Conservation (phyloP, 2,113 vertebrate genomes). For the Vicugna pacos region DNA sequence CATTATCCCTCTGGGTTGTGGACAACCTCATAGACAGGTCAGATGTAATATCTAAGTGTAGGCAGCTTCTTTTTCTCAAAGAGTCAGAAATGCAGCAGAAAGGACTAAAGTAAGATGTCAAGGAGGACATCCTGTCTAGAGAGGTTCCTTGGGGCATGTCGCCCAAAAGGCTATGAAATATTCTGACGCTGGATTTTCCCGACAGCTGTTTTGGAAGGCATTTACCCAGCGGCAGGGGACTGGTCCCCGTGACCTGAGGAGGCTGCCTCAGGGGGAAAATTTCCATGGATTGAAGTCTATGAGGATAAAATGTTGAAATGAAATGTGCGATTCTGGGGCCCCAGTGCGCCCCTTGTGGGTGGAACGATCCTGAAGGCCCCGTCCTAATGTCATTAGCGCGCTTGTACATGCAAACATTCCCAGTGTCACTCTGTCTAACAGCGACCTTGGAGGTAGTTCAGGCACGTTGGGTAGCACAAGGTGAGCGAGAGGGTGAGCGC, state of each 20-base stretch:
- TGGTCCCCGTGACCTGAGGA: not conserved
- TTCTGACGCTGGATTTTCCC: not conserved
- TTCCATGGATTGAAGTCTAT: not conserved
- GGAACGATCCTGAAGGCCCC: not conserved
- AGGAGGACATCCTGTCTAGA: not conserved
- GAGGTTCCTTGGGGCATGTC: not conserved
- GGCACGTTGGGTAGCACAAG: constrained; percentile 83
- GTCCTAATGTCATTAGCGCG: not conserved
- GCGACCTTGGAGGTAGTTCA: constrained; percentile 79
- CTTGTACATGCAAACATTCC: not conserved
- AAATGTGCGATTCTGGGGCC: not conserved
- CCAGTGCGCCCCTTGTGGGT: not conserved
- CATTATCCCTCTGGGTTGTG: not conserved
- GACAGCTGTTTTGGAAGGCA: not conserved
- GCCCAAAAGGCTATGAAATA: not conserved
- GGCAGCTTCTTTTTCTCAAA: not conserved
- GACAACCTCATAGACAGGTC: not conserved
- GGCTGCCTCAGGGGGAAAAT: not conserved
- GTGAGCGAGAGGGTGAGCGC: constrained; percentile 81
- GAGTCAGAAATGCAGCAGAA: not conserved
- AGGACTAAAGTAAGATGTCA: not conserved
- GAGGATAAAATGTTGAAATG: not conserved
- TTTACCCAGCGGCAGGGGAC: not conserved
- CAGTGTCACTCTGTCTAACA: constrained; percentile 38
- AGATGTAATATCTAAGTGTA: not conserved